Conservation (phyloP, 2,113 vertebrate species). For the Festucalex cinctus region DNA sequence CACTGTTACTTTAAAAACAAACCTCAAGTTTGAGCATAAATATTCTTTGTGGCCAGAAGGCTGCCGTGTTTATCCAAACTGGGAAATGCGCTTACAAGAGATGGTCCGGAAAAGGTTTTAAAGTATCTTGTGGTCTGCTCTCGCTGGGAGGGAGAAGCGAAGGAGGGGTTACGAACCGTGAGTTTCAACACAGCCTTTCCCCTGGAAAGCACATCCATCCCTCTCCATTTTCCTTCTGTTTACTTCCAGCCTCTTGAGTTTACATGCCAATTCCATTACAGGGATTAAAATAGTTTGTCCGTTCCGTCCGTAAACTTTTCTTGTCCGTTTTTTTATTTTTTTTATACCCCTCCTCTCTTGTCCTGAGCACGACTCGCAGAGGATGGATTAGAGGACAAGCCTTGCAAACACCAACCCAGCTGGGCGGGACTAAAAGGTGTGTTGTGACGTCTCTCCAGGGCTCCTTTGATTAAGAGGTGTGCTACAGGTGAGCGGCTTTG, state of each 20-base stretch:
- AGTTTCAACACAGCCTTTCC: constrained; percentile 57
- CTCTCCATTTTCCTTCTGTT: constrained; percentile 65
- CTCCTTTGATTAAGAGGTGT: constrained; percentile 48
- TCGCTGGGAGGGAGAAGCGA: constrained; percentile 1
- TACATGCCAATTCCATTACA: constrained; percentile 76
- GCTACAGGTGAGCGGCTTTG: constrained; percentile 65
- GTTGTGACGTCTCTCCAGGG: constrained; percentile 66
- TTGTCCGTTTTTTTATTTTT: constrained; percentile 43
- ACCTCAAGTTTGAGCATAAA: constrained; percentile 29
- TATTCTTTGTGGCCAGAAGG: constrained; percentile 35
- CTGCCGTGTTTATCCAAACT: constrained; percentile 52
- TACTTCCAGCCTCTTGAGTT: constrained; percentile 70
- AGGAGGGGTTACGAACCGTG: constrained; percentile 35
- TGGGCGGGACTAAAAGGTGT: constrained; percentile 48
- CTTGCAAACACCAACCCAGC: constrained; percentile 26
- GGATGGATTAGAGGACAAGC: constrained; percentile 58
- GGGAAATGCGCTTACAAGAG: constrained; percentile 35
- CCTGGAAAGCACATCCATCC: constrained; percentile 56
- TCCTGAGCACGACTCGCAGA: constrained; percentile 43
- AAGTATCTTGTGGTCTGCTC: constrained; percentile 51
- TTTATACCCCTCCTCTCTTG: constrained; percentile 42
- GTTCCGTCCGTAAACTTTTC: constrained; percentile 58
- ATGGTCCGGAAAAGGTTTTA: constrained; percentile 44
- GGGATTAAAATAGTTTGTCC: constrained; percentile 77
- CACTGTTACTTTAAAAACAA: constrained; percentile 9